Conservation (phyloP, 1,140 invertebrate genomes). For the Penaeus indicus region DNA sequence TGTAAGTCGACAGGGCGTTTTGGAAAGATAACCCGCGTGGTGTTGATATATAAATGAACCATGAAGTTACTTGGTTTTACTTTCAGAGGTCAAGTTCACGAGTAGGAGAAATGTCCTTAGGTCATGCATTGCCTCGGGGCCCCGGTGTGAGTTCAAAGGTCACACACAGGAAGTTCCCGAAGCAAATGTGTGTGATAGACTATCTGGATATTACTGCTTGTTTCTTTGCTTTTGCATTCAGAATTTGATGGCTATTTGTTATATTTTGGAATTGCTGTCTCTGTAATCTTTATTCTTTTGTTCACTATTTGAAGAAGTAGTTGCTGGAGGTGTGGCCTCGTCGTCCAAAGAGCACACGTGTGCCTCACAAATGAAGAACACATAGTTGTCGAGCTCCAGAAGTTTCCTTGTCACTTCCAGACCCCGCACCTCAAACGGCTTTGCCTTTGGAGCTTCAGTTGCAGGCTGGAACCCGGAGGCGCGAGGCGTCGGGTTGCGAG, state of each 20-base stretch:
- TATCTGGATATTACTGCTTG: background rate
- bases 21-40: background rate
- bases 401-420: conserved; percentile 42
- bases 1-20: no score
- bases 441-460: no score
- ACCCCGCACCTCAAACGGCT: conserved; percentile 44
- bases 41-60: conserved; percentile 21
- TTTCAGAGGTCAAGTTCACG: conserved; percentile 34
- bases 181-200: no score
- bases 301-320: conserved; percentile 53
- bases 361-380: background rate
- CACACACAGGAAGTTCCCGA: no score
- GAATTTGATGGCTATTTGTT: conserved; percentile 31
- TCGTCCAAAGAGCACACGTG: conserved; percentile 35
- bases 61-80: conserved; percentile 5
- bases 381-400: conserved; percentile 46
- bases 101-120: conserved; percentile 27
- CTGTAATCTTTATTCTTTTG: conserved; percentile 22
- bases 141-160: no score
- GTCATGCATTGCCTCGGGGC: background rate
- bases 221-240: conserved; percentile 22
- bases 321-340: conserved; percentile 37
- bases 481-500: conserved; percentile 35
- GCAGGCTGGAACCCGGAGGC: no score
- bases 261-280: conserved; percentile 15